These are phyloP conservation scores for Cynodonichthys magdalenae DNA, from an alignment of 2,797 vertebrate species.

Conservation along the genomic window DNA sequence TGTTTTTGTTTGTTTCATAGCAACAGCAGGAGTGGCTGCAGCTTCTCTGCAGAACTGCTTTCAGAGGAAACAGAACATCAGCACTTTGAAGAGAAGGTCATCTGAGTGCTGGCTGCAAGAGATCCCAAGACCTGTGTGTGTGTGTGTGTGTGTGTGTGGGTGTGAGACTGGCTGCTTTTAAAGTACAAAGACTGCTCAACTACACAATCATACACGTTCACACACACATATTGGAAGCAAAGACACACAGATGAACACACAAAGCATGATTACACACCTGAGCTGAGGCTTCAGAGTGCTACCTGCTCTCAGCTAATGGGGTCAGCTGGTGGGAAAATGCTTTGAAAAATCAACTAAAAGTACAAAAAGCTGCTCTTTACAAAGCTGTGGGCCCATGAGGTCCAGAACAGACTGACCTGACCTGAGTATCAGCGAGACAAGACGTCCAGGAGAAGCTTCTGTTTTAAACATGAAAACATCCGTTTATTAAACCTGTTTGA, in stretches of 20 bases:
- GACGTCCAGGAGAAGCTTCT: neutral
- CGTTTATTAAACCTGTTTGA: too few species aligned
- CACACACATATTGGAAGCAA: neutral
- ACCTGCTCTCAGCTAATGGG: neutral
- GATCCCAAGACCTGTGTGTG: slow-evolving; percentile 8
- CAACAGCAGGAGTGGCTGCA: slow-evolving; percentile 46
- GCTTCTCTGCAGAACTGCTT: slow-evolving; percentile 45
- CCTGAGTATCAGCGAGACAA: too few species aligned
- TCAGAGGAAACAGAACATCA: slow-evolving; percentile 61
- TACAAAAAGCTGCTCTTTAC: slow-evolving; percentile 1
- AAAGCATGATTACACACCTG: neutral
- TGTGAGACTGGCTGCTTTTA: neutral
- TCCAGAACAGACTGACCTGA: neutral
- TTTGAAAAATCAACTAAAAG: neutral
- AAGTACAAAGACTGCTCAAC: neutral
- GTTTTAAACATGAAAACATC: neutral
- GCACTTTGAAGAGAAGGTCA: slow-evolving; percentile 70
- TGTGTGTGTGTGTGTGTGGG: slow-evolving; percentile 14
- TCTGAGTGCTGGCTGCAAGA: slow-evolving; percentile 26
- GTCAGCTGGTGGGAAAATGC: slow-evolving; percentile 1
- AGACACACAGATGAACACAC: slow-evolving; percentile 3
- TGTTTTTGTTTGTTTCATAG: slow-evolving; percentile 63
- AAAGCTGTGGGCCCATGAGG: neutral
- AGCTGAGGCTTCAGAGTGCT: slow-evolving; percentile 10
- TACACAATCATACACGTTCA: neutral